Base-by-base conservation (phyloP, 2,797 vertebrate species). In the Remorina albescens region DNA sequence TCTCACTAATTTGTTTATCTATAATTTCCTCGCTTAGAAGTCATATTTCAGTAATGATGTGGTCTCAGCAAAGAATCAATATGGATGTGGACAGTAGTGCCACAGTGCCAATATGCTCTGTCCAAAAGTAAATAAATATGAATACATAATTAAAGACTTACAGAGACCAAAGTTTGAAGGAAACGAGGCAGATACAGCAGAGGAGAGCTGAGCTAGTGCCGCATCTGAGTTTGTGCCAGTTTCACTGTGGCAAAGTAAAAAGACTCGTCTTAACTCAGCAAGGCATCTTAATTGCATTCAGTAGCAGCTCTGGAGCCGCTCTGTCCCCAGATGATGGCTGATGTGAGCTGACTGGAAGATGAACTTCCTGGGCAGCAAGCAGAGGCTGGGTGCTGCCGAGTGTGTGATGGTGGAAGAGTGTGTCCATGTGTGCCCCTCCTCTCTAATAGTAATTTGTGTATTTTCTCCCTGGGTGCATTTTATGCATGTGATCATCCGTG, bases 261-360 rank as follows among this genome's bases (percentile, higher is more conserved):
- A 85, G 86, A 79, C 77, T 71, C 87, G 89, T 88, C 82, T 88
- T 90, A 89, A 91, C 85, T 90, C 81, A 54, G 85, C 81, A 34
- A 80, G 86, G 86, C 88, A 88, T 92, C 91, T 92, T 93, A 93
- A 93, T 92, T 91, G 87, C 88, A 78, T 86, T 83, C 88, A 82
- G 84, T 57, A 74, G 81, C 86, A 67, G 84, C 80, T 85, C 81
- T 57, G 26, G 68, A 81, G 85, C 80, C 30, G 46, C 63, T 30
- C 7, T 80, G 60, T 89, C 86, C 86, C 88, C 81, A 74, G 87
- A 87, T 88, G 85, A 89, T 58, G 86, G 81, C 84, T 91, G 89
- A 93, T 92, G 90, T 87, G 88, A 91, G 82, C 85, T 88, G 92
- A 93, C 90, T 93, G 83, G 90, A 90, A 90, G 88, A 92, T 91